Evolutionary conservation across 2,888 invertebrate genomes (phyloP), one percentile per base, ranked within the genome.

Genomic region (Synanthedon formicaeformis): DNA sequence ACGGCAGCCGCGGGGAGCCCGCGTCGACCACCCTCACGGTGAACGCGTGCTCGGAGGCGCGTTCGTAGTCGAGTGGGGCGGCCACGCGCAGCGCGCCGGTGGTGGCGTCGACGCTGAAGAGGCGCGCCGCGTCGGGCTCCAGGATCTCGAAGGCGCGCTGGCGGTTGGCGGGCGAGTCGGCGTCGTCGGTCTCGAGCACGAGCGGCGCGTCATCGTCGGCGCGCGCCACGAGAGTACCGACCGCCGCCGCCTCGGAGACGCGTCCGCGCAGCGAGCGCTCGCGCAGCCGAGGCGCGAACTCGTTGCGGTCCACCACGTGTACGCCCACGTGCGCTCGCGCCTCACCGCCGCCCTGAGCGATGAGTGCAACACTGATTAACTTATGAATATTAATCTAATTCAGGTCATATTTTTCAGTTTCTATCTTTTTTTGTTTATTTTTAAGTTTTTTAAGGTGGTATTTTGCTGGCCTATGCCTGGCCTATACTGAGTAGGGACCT

Each of bases 281-380:
- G 23, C 90, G 69, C 73, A 96, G 93, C 62, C 82, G 79, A 0
- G 96, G 96, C 23, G 92, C 88, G 80, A 93, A 95, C 79, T 96
- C 96, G 82, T 98, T 98, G 64, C 91, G 90, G 81, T 98, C 97
- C 57, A 96, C 82, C 56, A 97, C 92, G 84, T 96, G 96, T 56
- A 98, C 91, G 13, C 93, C 86, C 34, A 96, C 92, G 63, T 88
- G 90, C 58, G 93, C 93, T 13, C 71, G 73, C 0, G 96, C 92
- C 50, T 90, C 89, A 6, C 93, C 92, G 57, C 92, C 84, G 40
- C 83, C 87, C 88, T 87, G 68, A 11, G 5, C 11, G 23, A 23
- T 23, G 5, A 23, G 18, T 4, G 18, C 4, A 23, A 23, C 23
- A 23, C 23, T 4, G 23, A 14, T 5, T 11, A 14, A 14, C 10